phyloP scores from a whole-genome alignment of 2,888 invertebrate genomes.

The Papilio elwesi region DNA sequence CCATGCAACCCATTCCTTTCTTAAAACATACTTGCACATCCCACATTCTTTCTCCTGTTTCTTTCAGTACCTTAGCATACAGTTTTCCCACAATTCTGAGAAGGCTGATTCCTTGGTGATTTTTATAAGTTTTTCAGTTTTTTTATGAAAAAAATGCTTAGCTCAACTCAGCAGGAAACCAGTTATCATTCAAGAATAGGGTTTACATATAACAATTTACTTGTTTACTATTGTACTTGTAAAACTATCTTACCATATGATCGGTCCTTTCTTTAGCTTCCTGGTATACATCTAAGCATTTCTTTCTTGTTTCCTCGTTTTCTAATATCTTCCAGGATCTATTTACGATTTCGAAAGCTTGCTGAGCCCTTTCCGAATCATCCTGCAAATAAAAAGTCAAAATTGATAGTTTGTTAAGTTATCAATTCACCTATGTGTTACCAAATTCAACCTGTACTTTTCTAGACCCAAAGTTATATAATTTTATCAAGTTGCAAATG shows the following conservation, averaged over 20 bases:
- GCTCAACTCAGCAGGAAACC: too few relatives aligned
- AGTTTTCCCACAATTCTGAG: too few relatives aligned
- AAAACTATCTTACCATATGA: conserved; percentile 88
- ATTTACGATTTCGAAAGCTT: conserved; percentile 96
- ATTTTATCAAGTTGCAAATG: neutral
- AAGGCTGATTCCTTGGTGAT: too few relatives aligned
- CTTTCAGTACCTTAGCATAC: too few relatives aligned
- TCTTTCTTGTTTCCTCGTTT: conserved; percentile 95
- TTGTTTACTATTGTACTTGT: neutral
- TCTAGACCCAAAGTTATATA: neutral
- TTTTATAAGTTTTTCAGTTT: too few relatives aligned
- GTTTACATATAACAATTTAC: too few relatives aligned
- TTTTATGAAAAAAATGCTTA: too few relatives aligned
- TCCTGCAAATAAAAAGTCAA: conserved; percentile 86
- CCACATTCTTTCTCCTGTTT: too few relatives aligned
- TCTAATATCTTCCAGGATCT: conserved; percentile 98
- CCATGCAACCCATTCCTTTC: too few relatives aligned
- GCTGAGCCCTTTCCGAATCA: conserved; percentile 96
- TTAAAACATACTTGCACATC: too few relatives aligned
- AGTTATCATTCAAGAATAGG: too few relatives aligned
- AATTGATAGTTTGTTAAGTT: neutral
- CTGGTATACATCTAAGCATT: conserved; percentile 97
- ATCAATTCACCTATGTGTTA: neutral
- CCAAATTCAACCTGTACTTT: neutral
- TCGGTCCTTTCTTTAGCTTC: conserved; percentile 98